Evolutionary conservation across 2,113 vertebrate species (phyloP), one percentile per base, ranked within the genome.

Genomic region (Hemibagrus wyckioides): DNA sequence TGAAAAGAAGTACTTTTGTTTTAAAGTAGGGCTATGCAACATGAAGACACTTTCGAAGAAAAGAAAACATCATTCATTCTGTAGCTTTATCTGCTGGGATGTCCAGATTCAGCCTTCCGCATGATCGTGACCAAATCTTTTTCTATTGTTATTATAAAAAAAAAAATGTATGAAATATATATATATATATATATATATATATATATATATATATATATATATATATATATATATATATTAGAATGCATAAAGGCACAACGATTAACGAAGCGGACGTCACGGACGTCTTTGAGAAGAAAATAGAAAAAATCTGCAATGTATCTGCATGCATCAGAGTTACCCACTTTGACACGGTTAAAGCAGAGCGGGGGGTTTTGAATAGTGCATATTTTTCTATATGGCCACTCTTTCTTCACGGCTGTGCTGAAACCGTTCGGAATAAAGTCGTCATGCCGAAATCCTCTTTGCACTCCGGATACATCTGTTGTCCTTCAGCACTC

Each of bases 81-180:
- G 91, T 95, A 96, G 96, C 95, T 96, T 96, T 94, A 94, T 86
- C 93, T 93, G 95, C 94, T 95, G 96, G 93, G 94, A 92, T 94
- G 88, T 90, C 94, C 92, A 94, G 90, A 94, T 95, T 93, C 93
- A 94, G 94, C 94, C 95, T 95, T 97, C 96, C 95, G 96, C 96
- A 95, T 94, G 96, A 96, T 89, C 86, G 96, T 97, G 97, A 99
- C 97, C 96, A 97, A 98, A 97, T 94, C 92, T 96, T 97, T 97
- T 97, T 33, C n/a, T n/a, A n/a, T n/a, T n/a, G n/a, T n/a, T 96
- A 94, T 89, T 90, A 87, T 91, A 93, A 92, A 92, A 81, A 92
- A 91, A 92, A 67, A 92, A 92, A 86, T 76, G 88, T 83, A 73
- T 84, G 73, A 88, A 85, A 80, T 85, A 81, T 75, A 86, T 82